Percentiles rank a stretch among this genome's conserved stretches.
Conservation (phyloP, 1,140 invertebrate species). For the Drosophila melanogaster region DNA sequence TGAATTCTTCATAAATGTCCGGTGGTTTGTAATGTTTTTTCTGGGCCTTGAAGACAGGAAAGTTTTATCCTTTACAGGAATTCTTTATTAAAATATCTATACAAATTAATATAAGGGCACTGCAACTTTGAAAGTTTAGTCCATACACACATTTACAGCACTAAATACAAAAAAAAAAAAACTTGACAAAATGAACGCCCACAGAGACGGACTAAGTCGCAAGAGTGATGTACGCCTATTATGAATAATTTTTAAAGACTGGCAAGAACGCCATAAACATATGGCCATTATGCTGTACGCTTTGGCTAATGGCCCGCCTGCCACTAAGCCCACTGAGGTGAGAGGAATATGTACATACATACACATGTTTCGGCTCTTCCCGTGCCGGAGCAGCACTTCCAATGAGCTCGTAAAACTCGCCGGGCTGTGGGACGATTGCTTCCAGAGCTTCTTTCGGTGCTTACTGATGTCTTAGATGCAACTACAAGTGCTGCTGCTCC, state of each 20-base stretch:
- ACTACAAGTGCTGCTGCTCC: conserved; percentile 56
- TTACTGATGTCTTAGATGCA: conserved; percentile 37
- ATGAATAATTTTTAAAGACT: conserved; percentile 63
- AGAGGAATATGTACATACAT: not conserved
- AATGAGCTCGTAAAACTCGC: conserved; percentile 62
- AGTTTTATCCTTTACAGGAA: too few relatives aligned
- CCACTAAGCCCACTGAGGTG: conserved; percentile 25
- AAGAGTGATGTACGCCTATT: conserved; percentile 45
- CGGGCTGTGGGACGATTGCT: conserved; percentile 8
- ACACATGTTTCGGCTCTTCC: not conserved
- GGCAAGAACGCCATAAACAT: conserved; percentile 68
- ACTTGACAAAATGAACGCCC: conserved; percentile 49
- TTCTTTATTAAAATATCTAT: not conserved
- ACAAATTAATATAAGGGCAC: too few relatives aligned
- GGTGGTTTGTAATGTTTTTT: too few relatives aligned
- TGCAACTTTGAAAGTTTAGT: conserved; percentile 19
- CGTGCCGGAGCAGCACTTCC: conserved; percentile 25
- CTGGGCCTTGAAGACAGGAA: too few relatives aligned
- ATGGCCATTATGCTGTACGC: conserved; percentile 66
- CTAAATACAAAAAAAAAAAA: conserved; percentile 26
- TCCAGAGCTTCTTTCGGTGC: conserved; percentile 25
- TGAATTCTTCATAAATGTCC: not conserved
- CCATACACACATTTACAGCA: conserved; percentile 2
- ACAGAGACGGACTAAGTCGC: conserved; percentile 22
- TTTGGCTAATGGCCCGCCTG: conserved; percentile 55